A percentile compares a stretch with the other conserved stretches of the same genome.
Conservation (phyloP, 2,888 invertebrate genomes). For the Melikaiella ostensackeni region DNA sequence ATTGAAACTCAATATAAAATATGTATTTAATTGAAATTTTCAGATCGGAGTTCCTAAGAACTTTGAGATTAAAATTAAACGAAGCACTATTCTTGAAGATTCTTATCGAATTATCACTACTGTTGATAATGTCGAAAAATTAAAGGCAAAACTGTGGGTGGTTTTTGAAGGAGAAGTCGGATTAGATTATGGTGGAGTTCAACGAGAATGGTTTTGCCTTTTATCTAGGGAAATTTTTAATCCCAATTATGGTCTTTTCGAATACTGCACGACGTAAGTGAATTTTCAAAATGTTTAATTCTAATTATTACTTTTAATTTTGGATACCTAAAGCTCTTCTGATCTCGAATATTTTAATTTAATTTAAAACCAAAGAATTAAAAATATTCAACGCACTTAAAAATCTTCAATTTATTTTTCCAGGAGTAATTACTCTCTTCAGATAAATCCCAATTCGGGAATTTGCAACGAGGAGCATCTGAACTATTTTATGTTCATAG, state of each 20-base stretch:
- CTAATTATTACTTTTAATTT: background rate
- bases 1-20: too few species aligned
- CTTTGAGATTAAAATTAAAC: slow-evolving; percentile 96
- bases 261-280: slow-evolving; percentile 98
- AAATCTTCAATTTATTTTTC: slow-evolving; percentile 54
- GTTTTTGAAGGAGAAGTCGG: slow-evolving; percentile 99
- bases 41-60: slow-evolving; percentile 98
- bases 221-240: slow-evolving; percentile 99
- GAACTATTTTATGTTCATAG: slow-evolving; percentile 98
- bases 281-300: background rate
- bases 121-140: slow-evolving; percentile 91
- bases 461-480: slow-evolving; percentile 98
- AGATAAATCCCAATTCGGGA: slow-evolving; percentile 99
- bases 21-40: slow-evolving; percentile 51
- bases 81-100: slow-evolving; percentile 96
- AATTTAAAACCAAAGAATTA: background rate
- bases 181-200: slow-evolving; percentile 97
- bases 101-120: slow-evolving; percentile 96
- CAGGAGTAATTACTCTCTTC: slow-evolving; percentile 98
- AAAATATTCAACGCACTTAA: background rate
- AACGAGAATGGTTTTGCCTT: slow-evolving; percentile 99
- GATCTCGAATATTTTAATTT: background rate
- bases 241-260: slow-evolving; percentile 99
- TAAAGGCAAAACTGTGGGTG: slow-evolving; percentile 99
- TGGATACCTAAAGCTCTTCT: background rate